A percentile compares a stretch with the other conserved stretches of the same genome.
These are phyloP conservation scores for Octodon degus DNA, from an alignment of 2,113 vertebrate species.

Conservation along the genomic window DNA sequence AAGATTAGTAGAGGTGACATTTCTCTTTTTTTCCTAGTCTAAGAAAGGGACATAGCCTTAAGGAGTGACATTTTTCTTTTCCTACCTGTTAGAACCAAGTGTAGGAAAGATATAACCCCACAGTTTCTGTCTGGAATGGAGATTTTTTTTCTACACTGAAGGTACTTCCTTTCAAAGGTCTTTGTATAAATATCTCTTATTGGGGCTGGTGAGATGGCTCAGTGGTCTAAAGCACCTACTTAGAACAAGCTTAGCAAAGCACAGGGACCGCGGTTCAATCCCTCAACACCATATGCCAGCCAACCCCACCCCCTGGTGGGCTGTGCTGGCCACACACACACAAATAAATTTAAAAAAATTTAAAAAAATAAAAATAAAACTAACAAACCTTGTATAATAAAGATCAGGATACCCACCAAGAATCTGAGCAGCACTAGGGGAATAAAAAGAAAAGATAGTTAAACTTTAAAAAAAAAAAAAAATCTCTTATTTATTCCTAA, in stretches of 20 bases:
- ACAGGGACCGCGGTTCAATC: too few species aligned
- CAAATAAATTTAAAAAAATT: too few species aligned
- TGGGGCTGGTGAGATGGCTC: too few species aligned
- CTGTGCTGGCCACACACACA: too few species aligned
- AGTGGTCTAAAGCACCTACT: too few species aligned
- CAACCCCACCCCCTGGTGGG: too few species aligned
- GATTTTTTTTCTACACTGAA: background rate
- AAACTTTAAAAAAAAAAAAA: too few species aligned
- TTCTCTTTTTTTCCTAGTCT: conserved; percentile 12
- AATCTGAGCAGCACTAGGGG: conserved; percentile 84
- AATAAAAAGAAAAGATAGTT: conserved; percentile 47
- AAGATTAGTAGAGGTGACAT: background rate
- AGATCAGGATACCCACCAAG: conserved; percentile 83
- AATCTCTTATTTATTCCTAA: background rate
- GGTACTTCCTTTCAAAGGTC: background rate
- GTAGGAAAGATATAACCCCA: background rate
- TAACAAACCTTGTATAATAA: conserved; percentile 87
- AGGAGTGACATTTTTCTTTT: background rate
- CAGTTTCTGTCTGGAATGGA: background rate
- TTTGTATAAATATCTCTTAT: background rate
- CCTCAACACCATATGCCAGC: too few species aligned
- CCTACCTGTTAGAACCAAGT: background rate
- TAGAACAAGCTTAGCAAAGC: too few species aligned
- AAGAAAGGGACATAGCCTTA: background rate
- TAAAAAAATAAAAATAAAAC: too few species aligned